A percentile compares a stretch with the other conserved stretches of the same genome.
Evolutionary conservation across 2,797 vertebrate species (phyloP).

Genomic region (Capromys pilorides): DNA sequence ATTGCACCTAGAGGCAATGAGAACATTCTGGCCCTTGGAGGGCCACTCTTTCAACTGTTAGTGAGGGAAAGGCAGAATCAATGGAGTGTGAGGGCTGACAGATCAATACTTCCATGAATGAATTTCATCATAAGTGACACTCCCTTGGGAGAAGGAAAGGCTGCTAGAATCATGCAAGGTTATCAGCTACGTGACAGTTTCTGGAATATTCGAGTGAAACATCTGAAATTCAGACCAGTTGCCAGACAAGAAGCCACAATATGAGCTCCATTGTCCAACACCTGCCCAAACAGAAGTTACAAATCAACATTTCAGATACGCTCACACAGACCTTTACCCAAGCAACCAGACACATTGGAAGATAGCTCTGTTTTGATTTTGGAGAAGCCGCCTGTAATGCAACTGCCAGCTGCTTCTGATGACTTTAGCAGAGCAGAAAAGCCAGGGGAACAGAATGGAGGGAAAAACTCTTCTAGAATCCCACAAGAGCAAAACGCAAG

Average conservation of each 20-base stretch:
- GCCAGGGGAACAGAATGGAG: neutral
- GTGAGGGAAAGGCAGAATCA: conserved; percentile 59
- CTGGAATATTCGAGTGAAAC: conserved; percentile 75
- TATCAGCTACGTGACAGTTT: conserved; percentile 74
- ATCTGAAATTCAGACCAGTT: conserved; percentile 81
- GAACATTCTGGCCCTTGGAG: conserved; percentile 72
- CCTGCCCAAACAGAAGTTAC: neutral
- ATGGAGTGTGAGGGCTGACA: conserved; percentile 79
- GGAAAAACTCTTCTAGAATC: neutral
- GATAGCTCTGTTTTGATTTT: conserved; percentile 35
- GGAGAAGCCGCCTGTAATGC: conserved; percentile 32
- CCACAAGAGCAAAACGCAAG: conserved; percentile 36
- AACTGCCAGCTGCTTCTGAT: conserved; percentile 52
- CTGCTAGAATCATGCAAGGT: conserved; percentile 83
- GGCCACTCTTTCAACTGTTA: conserved; percentile 76
- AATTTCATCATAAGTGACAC: conserved; percentile 84
- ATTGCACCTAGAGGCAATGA: conserved; percentile 61
- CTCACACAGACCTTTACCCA: conserved; percentile 10
- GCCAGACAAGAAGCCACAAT: conserved; percentile 71
- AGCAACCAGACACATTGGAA: neutral
- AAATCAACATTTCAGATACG: neutral
- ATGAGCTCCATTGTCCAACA: neutral
- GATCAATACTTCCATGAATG: conserved; percentile 85
- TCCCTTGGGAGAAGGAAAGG: conserved; percentile 74
- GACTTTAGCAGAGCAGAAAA: conserved; percentile 28